phyloP scores from a whole-genome alignment of 2,888 invertebrate genomes.

The Lutraria lutraria region DNA sequence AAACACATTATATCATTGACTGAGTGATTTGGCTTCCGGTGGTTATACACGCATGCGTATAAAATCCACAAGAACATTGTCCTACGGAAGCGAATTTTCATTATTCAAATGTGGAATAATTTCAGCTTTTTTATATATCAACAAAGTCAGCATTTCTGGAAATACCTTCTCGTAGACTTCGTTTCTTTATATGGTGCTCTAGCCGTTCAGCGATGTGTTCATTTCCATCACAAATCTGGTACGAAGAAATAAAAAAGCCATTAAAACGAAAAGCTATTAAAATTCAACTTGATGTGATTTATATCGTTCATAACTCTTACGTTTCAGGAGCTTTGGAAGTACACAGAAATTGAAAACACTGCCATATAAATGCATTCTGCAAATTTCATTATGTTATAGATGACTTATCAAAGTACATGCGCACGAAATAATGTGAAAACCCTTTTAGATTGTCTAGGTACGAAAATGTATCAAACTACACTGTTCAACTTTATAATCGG shows the following conservation, averaged over 20 bases:
- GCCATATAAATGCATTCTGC: neutral
- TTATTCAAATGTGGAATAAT: neutral
- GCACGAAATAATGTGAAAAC: too few relatives aligned
- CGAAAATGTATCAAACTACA: too few relatives aligned
- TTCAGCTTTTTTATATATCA: neutral
- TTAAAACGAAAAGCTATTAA: neutral
- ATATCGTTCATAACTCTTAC: neutral
- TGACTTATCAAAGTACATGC: too few relatives aligned
- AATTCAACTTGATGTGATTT: neutral
- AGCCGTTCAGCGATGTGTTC: neutral
- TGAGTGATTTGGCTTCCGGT: too few relatives aligned
- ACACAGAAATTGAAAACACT: neutral
- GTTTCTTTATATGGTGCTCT: constrained; percentile 22
- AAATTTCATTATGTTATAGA: neutral
- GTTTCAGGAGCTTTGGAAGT: neutral
- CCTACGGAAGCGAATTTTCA: too few relatives aligned
- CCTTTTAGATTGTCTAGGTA: too few relatives aligned
- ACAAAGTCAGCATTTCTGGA: neutral
- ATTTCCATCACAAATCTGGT: neutral
- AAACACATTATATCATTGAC: neutral
- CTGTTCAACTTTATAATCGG: too few relatives aligned
- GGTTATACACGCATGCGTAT: neutral
- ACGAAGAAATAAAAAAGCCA: neutral
- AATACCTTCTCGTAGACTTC: constrained; percentile 25
- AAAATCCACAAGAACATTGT: neutral